Evolutionary conservation across 2,113 vertebrate species (phyloP).

Genomic region (Baryphthengus martii): DNA sequence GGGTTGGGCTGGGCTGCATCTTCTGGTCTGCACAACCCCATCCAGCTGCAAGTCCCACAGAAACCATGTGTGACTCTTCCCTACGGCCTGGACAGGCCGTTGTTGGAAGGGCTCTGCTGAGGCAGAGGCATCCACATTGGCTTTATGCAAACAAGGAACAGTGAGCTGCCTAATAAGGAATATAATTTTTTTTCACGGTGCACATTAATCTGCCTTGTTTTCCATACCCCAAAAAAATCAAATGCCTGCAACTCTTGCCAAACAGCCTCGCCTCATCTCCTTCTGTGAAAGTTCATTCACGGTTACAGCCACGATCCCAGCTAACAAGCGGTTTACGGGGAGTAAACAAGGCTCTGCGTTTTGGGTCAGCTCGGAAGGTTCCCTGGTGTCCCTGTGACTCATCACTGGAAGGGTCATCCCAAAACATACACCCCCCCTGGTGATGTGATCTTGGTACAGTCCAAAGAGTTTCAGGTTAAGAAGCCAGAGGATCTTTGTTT

Average conservation of each 20-base stretch:
- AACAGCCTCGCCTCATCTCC: background rate
- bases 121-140: background rate
- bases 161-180: slow-evolving; percentile 10
- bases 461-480: slow-evolving; percentile 67
- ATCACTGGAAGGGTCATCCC: slow-evolving; percentile 1
- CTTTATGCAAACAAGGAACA: background rate
- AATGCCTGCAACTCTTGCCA: slow-evolving; percentile 19
- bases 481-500: slow-evolving; percentile 30
- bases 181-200: background rate
- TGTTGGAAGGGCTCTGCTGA: fast-evolving
- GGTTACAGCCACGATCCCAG: background rate
- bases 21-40: background rate
- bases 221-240: background rate
- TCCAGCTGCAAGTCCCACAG: background rate
- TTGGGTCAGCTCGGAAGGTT: slow-evolving; percentile 9
- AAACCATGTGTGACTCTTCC: background rate
- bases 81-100: fast-evolving
- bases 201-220: background rate
- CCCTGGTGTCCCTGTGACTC: slow-evolving; percentile 58
- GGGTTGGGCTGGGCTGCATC: background rate
- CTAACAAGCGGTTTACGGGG: background rate
- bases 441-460: slow-evolving; percentile 63
- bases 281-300: background rate
- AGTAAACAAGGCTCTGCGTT: background rate
- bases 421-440: slow-evolving; percentile 43